phyloP scores from a whole-genome alignment of 2,797 vertebrate genomes.

The Sebastolobus altivelis region DNA sequence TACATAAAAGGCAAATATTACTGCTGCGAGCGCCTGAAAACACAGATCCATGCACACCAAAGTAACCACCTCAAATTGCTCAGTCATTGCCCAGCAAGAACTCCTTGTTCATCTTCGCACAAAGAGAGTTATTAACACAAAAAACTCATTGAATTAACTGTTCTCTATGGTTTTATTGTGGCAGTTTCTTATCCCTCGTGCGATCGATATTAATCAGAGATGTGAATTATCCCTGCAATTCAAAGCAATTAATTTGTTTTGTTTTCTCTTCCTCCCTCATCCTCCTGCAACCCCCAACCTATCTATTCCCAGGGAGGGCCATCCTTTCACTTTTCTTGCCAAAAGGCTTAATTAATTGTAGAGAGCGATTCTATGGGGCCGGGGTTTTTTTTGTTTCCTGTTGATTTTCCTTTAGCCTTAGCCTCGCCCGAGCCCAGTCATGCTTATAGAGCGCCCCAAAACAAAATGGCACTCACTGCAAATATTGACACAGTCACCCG shows the following conservation, averaged over 20 bases:
- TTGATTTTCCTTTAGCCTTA: conserved; percentile 59
- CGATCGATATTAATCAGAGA: conserved; percentile 81
- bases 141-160: conserved; percentile 50
- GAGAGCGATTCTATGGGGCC: conserved; percentile 42
- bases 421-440: conserved; percentile 49
- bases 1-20: conserved; percentile 80
- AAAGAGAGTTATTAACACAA: conserved; percentile 65
- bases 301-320: conserved; percentile 59
- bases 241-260: conserved; percentile 74
- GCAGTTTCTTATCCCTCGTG: conserved; percentile 64
- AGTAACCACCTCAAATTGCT: conserved; percentile 52
- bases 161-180: conserved; percentile 65
- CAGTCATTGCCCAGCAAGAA: conserved; percentile 47
- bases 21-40: conserved; percentile 38
- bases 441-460: conserved; percentile 62
- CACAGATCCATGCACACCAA: conserved; percentile 1
- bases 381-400: conserved; percentile 53
- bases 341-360: conserved; percentile 80
- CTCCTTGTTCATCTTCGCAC: conserved; percentile 41
- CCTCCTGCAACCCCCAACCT: conserved; percentile 37
- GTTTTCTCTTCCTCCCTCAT: conserved; percentile 21
- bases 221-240: conserved; percentile 75
- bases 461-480: conserved; percentile 72
- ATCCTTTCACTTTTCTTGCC: conserved; percentile 64
- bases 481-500: conserved; percentile 79